Base-by-base conservation (phyloP, 2,888 invertebrate genomes). In the Torymus aiolomorphi region DNA sequence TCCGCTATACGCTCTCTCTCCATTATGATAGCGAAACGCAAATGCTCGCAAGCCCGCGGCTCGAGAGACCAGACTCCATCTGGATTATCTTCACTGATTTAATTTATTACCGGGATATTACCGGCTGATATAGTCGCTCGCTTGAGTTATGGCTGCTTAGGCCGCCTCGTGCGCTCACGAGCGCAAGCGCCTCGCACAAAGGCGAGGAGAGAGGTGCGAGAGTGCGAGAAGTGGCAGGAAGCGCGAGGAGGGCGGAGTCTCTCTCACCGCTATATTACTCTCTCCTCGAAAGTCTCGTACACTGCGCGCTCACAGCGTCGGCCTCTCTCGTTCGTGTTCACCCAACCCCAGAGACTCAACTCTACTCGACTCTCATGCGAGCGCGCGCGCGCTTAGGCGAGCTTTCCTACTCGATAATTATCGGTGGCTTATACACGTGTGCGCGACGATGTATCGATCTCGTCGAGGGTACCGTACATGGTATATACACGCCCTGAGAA, bases 51-150 rank as follows among this genome's bases (percentile, higher is more conserved):
- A 84, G 84, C 85, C 85, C 85, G 84, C 83, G 83, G 84, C 83
- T 84, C 84, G 82, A 79, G 84, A 84, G 84, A 84, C 84, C 83
- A 86, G 86, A 86, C 86, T 87, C 87, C 85, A 86, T 86, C 87
- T 88, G 88, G 88, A 89, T 89, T 89, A 90, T 89, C 89, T 87
- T 87, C 86, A 83, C 82, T 87, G 88, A 90, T 89, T 88, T 88
- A 90, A 89, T 90, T 89, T 89, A 90, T 89, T 86, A 86, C 85
- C 83, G 83, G 84, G 86, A 85, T 89, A 90, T 88, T 88, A 86
- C 85, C 83, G 83, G 84, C 84, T 87, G 88, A 87, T 89, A 86
- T 85, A 85, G 86, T 82, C 82, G 70, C 81, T 82, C 83, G 82
- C 82, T 84, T 86, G 86, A 87, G 84, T 87, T 87, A 89, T 85